Evolutionary conservation across 2,888 invertebrate genomes (phyloP).

Genomic region (Boloria euphrosyne): DNA sequence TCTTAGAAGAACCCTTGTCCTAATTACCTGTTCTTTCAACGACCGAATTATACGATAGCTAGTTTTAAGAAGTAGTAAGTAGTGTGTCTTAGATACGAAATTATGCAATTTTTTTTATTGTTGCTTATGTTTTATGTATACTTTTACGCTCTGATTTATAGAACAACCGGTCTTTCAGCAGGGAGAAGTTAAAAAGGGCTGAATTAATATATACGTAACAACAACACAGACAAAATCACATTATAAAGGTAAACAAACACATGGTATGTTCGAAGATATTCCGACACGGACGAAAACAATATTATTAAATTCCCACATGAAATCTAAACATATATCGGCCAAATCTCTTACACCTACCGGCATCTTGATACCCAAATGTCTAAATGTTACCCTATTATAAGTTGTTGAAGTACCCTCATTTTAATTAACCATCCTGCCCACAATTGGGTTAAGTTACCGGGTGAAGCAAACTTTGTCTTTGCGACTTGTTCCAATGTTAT

Average conservation of each 20-base stretch:
- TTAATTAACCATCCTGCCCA: slow-evolving; percentile 34
- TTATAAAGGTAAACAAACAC: neutral
- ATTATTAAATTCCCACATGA: slow-evolving; percentile 6
- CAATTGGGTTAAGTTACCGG: slow-evolving; percentile 20
- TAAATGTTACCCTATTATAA: slow-evolving; percentile 29
- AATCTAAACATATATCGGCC: neutral
- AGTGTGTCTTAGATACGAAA: too few relatives aligned
- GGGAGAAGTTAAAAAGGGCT: too few relatives aligned
- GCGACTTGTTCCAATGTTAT: slow-evolving; percentile 24
- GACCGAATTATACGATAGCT: neutral
- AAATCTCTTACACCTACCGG: neutral
- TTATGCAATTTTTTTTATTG: too few relatives aligned
- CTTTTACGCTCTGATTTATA: too few relatives aligned
- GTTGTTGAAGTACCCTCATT: slow-evolving; percentile 27
- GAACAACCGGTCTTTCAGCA: too few relatives aligned
- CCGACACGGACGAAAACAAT: neutral
- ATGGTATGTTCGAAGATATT: too few relatives aligned
- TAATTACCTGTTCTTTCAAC: slow-evolving; percentile 34
- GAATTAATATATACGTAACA: too few relatives aligned
- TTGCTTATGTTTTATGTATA: too few relatives aligned
- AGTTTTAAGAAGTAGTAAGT: slow-evolving; percentile 9
- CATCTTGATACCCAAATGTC: slow-evolving; percentile 3
- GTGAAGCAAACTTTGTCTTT: slow-evolving; percentile 34
- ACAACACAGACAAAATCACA: neutral
- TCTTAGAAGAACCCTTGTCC: slow-evolving; percentile 25